Evolutionary conservation across 2,113 vertebrate species (phyloP), one percentile per base, ranked within the genome.

Genomic region (Diphyllodes magnificus): DNA sequence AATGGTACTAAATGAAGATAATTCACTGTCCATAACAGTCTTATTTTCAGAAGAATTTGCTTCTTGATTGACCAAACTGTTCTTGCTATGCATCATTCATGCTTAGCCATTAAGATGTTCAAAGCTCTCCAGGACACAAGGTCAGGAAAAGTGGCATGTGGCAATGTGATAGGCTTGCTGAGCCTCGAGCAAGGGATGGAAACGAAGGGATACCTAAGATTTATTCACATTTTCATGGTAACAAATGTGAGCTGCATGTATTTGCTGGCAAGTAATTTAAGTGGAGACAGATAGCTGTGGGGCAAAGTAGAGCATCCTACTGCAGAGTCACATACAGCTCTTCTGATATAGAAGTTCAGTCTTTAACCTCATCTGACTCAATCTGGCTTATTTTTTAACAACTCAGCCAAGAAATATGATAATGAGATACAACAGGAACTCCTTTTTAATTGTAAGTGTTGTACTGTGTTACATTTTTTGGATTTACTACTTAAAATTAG

Each of bases 161-260:
- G 42, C 42, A 92, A 63, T 27, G 33, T 25, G 64, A 73, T 81
- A 73, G 11, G 18, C 35, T 53, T 64, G 13, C 80, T 90, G 51
- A 86, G 42, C 85, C 92, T 75, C 60, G 68, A 87, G 92, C 78
- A 88, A 95, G 23, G 37, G 24, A 61, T 70, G 23, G 54, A 89
- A 93, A 91, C 80, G n/a, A 93, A 91, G 47, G 12, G 70, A 45
- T 37, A 35, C 25, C 39, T 70, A 37, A 40, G 39, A 91, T 79
- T 82, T 88, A 87, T 82, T 95, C 63, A 39, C 6, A 22, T 91
- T 91, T 95, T 91, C 93, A 90, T 45, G 92, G 71, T 63, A 85
- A 80, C 33, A 86, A 84, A 81, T 61, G 44, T 81, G 39, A 93
- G 77, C 30, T 73, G 50, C 13, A 31, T 81, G 23, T 35, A 50